Evolutionary conservation across 1,140 invertebrate species (phyloP).

Genomic region (Pteromalus puparum): DNA sequence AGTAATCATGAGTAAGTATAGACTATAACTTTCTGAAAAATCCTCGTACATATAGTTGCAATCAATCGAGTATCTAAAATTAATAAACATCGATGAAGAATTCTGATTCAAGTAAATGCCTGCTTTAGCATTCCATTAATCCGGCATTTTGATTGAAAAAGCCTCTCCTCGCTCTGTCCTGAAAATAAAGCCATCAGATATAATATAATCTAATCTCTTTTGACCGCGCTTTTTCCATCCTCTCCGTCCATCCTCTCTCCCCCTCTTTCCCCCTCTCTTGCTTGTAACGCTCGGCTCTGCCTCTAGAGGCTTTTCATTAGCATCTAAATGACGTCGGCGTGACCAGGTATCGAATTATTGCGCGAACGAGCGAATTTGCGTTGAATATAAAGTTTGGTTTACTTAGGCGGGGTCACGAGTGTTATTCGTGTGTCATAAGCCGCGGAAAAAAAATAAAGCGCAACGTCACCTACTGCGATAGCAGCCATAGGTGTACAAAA

Average conservation of each 20-base stretch:
- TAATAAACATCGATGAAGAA: too few relatives aligned
- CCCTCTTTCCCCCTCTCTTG: not conserved
- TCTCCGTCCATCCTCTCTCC: not conserved
- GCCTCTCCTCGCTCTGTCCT: too few relatives aligned
- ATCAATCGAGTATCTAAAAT: too few relatives aligned
- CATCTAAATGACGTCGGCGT: conserved; percentile 13
- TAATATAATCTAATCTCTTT: conserved; percentile 1
- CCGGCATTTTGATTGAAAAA: too few relatives aligned
- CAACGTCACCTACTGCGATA: not conserved
- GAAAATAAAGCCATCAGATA: not conserved
- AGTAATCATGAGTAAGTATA: too few relatives aligned
- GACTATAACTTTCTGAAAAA: too few relatives aligned
- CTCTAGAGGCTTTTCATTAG: conserved; percentile 21
- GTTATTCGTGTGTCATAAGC: conserved; percentile 3
- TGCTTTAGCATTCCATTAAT: too few relatives aligned
- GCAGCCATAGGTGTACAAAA: not conserved
- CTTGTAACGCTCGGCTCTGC: not conserved
- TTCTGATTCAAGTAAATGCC: too few relatives aligned
- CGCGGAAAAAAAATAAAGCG: not conserved
- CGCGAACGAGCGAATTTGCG: conserved; percentile 15
- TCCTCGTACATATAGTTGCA: too few relatives aligned
- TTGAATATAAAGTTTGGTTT: conserved; percentile 29
- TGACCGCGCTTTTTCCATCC: not conserved
- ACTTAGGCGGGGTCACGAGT: not conserved
- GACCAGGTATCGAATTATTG: conserved; percentile 34